phyloP scores from a whole-genome alignment of 2,797 vertebrate genomes.

The Lepilemur ruficaudatus region DNA sequence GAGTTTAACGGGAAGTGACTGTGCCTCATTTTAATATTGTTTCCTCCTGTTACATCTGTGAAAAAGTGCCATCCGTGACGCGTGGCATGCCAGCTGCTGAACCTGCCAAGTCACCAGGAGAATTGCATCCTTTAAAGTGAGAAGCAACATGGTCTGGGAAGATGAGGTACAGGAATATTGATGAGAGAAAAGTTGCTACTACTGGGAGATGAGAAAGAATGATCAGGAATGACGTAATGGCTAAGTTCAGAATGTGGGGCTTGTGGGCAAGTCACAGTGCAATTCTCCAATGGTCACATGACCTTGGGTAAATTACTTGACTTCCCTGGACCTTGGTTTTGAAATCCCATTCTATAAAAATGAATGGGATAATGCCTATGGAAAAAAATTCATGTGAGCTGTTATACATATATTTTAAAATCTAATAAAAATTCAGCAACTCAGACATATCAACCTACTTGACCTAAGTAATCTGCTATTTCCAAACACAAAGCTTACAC shows the following conservation, averaged over 20 bases:
- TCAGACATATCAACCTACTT: slow-evolving; percentile 24
- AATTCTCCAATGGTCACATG: background rate
- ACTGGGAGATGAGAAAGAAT: background rate
- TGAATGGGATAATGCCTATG: background rate
- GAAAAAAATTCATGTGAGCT: background rate
- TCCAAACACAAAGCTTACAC: slow-evolving; percentile 42
- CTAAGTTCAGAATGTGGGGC: background rate
- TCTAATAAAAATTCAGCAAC: slow-evolving; percentile 45
- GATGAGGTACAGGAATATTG: background rate
- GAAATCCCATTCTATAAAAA: background rate
- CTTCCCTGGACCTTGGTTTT: background rate
- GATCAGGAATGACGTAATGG: background rate
- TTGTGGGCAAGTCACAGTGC: background rate
- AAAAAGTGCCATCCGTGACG: background rate
- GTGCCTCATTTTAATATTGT: background rate
- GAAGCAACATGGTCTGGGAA: background rate
- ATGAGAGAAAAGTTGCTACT: background rate
- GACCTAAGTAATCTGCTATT: background rate
- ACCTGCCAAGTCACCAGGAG: background rate
- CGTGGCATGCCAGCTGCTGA: background rate
- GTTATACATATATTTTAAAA: slow-evolving; percentile 32
- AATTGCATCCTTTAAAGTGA: background rate
- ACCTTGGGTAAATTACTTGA: slow-evolving; percentile 7
- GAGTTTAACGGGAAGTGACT: background rate
- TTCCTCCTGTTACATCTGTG: background rate